Percentiles rank a stretch among this genome's conserved stretches.
phyloP scores from a whole-genome alignment of 2,797 vertebrate genomes.

The Lepus townsendii region DNA sequence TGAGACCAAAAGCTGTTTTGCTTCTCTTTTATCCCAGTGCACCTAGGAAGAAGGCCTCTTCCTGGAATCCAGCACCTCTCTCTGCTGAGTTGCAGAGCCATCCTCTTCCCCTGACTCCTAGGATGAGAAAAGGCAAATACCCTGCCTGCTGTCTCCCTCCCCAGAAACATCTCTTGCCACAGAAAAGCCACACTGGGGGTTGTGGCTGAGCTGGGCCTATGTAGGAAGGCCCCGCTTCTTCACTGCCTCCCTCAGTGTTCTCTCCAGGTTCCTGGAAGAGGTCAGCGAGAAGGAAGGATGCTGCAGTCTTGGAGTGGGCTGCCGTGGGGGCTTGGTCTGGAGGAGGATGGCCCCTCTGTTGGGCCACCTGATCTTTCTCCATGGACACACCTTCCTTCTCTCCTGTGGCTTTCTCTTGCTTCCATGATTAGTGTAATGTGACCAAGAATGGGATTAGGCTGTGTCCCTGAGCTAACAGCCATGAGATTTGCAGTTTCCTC shows the following conservation, averaged over 20 bases:
- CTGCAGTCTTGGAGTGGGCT: not conserved
- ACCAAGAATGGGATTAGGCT: not conserved
- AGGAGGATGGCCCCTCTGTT: not conserved
- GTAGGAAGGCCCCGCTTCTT: not conserved
- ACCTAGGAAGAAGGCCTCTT: not conserved
- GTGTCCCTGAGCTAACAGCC: not conserved
- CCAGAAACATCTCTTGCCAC: not conserved
- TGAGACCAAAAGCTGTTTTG: not conserved
- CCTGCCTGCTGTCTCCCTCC: not conserved
- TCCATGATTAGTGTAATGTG: not conserved
- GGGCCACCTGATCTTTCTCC: not conserved
- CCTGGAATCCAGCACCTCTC: not conserved
- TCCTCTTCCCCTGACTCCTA: not conserved
- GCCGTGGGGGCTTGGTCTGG: not conserved
- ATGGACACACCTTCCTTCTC: not conserved
- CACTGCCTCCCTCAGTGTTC: not conserved
- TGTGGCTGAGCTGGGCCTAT: not conserved
- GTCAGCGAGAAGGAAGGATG: not conserved
- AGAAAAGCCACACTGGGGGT: not conserved
- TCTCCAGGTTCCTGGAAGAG: not conserved
- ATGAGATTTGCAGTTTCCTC: not conserved
- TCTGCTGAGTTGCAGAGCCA: not conserved
- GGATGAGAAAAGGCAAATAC: not conserved
- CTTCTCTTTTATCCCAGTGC: constrained; percentile 1
- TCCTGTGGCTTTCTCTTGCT: not conserved